Conservation (phyloP, 2,888 invertebrate genomes). For the Drepana falcataria region DNA sequence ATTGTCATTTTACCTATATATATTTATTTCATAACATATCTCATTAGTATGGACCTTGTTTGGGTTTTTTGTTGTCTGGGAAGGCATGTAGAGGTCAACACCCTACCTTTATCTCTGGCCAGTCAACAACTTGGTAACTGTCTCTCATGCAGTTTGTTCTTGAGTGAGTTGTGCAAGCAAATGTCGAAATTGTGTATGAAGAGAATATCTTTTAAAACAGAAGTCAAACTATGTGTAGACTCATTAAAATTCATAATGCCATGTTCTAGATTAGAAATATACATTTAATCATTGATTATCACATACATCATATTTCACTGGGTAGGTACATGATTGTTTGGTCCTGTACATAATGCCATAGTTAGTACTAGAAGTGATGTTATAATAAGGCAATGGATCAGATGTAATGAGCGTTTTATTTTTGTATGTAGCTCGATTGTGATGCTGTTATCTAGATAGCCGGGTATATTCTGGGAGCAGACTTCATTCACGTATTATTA, state of each 20-base stretch:
- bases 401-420: constrained; percentile 12
- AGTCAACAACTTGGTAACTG: too few species aligned
- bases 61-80: too few species aligned
- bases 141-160: too few species aligned
- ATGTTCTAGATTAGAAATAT: constrained; percentile 22
- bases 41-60: too few species aligned
- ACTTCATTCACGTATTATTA: neutral
- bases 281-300: constrained; percentile 20
- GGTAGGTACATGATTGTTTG: too few species aligned
- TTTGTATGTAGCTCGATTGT: constrained; percentile 12
- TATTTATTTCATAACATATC: too few species aligned
- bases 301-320: constrained; percentile 8
- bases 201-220: too few species aligned
- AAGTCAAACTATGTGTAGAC: constrained; percentile 6
- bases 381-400: constrained; percentile 19
- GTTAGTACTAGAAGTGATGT: constrained; percentile 20
- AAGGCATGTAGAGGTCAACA: too few species aligned
- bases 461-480: constrained; percentile 18
- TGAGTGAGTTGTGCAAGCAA: too few species aligned
- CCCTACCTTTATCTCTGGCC: too few species aligned
- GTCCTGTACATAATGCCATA: constrained; percentile 21
- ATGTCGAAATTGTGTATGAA: too few species aligned
- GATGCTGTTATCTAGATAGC: constrained; percentile 11
- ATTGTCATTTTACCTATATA: neutral
- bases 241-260: constrained; percentile 8